phyloP scores from a whole-genome alignment of 2,113 vertebrate species.

The Xerus inauris region DNA sequence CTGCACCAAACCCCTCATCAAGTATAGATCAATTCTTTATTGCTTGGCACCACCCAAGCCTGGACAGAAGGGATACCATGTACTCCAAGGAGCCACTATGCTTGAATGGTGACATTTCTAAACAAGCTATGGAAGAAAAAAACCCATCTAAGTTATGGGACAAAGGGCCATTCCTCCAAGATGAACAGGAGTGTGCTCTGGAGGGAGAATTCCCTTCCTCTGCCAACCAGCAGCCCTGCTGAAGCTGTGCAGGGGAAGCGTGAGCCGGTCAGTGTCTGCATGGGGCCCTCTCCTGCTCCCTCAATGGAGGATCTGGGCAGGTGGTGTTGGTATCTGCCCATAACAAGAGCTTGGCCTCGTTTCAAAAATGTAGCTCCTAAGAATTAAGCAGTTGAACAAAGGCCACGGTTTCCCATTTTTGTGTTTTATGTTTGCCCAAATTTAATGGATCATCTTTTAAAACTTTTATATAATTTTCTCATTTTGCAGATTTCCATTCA shows the following conservation, averaged over 20 bases:
- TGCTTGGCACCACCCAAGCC: background rate
- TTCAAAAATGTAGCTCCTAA: background rate
- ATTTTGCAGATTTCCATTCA: background rate
- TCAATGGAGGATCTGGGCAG: background rate
- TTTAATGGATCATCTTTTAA: background rate
- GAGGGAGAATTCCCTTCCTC: background rate
- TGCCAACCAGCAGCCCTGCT: background rate
- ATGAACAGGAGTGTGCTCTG: background rate
- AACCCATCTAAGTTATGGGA: background rate
- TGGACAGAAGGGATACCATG: background rate
- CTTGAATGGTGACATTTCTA: background rate
- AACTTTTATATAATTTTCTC: slow-evolving; percentile 7
- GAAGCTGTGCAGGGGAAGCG: background rate
- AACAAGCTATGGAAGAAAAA: slow-evolving; percentile 32
- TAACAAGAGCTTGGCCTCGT: slow-evolving; percentile 40
- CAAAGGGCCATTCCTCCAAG: background rate
- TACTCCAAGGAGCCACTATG: background rate
- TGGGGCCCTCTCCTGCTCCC: background rate
- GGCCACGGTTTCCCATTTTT: background rate
- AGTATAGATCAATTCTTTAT: background rate
- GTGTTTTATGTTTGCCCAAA: slow-evolving; percentile 8
- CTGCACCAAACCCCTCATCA: background rate
- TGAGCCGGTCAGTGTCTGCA: background rate
- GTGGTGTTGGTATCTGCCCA: background rate
- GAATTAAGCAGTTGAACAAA: slow-evolving; percentile 34